A percentile compares a stretch with the other conserved stretches of the same genome.
Conservation (phyloP, 2,888 invertebrate genomes). For the Ormyrus rosae region DNA sequence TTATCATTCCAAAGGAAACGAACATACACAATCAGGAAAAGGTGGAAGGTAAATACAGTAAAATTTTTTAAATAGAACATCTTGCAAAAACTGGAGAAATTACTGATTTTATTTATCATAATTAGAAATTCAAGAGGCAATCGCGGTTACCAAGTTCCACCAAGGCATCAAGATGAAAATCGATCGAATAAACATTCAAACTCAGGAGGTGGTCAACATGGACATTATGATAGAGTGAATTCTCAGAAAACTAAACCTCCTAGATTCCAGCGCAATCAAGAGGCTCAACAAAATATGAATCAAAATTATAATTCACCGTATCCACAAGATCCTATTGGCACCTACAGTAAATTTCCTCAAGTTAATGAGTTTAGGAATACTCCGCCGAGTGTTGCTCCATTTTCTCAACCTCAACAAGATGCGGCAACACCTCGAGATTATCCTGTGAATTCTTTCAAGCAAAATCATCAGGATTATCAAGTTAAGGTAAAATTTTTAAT, state of each 20-base stretch:
- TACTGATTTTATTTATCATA: slow-evolving; percentile 4
- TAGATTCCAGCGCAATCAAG: slow-evolving; percentile 78
- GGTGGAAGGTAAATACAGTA: slow-evolving; percentile 67
- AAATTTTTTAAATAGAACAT: not conserved
- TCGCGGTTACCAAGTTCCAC: slow-evolving; percentile 67
- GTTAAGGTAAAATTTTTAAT: slow-evolving; percentile 24
- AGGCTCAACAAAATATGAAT: slow-evolving; percentile 63
- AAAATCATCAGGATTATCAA: slow-evolving; percentile 56
- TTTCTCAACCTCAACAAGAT: slow-evolving; percentile 62
- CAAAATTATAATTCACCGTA: slow-evolving; percentile 60
- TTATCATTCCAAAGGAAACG: slow-evolving; percentile 60
- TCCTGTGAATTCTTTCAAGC: slow-evolving; percentile 59
- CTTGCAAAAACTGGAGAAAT: not conserved
- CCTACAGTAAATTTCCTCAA: slow-evolving; percentile 59
- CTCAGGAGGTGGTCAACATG: slow-evolving; percentile 56
- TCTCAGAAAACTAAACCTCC: slow-evolving; percentile 78
- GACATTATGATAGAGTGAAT: slow-evolving; percentile 62
- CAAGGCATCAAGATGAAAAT: slow-evolving; percentile 67
- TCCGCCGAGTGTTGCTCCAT: slow-evolving; percentile 46
- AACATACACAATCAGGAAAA: slow-evolving; percentile 63
- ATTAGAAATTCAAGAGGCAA: slow-evolving; percentile 65
- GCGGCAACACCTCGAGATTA: slow-evolving; percentile 58
- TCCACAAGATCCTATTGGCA: slow-evolving; percentile 58
- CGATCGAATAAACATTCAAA: slow-evolving; percentile 64
- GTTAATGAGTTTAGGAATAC: slow-evolving; percentile 65